Evolutionary conservation across 2,113 vertebrate species (phyloP).

Genomic region (Sinocyclocheilus rhinocerous): DNA sequence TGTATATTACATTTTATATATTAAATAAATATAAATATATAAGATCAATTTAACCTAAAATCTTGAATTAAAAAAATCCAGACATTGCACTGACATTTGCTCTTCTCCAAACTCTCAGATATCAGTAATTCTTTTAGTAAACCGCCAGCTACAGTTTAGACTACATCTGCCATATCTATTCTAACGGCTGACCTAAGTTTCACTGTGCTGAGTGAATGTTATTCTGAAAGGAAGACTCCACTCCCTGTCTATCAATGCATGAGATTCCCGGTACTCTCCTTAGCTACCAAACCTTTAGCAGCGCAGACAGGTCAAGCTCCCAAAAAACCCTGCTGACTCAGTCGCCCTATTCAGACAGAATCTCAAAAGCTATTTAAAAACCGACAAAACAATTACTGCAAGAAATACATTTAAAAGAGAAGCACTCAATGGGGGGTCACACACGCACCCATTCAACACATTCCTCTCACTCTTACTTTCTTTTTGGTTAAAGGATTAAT

Average conservation of each 20-base stretch:
- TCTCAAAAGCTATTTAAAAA: constrained; percentile 53
- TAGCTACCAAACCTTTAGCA: constrained; percentile 27
- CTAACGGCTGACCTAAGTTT: constrained; percentile 11
- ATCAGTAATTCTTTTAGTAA: background rate
- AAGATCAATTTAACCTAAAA: background rate
- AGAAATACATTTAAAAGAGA: constrained; percentile 59
- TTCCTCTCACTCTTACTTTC: constrained; percentile 64
- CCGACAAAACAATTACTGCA: constrained; percentile 52
- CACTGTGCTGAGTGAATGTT: constrained; percentile 20
- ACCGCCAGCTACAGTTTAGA: background rate
- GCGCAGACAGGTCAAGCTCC: constrained; percentile 61
- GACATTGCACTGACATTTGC: background rate
- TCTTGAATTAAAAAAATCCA: background rate
- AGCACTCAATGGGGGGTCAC: constrained; percentile 59
- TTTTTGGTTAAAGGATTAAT: constrained; percentile 56
- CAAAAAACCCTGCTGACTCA: constrained; percentile 60
- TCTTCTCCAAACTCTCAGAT: background rate
- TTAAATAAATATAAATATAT: background rate
- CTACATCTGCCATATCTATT: background rate
- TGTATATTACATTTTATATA: background rate
- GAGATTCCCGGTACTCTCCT: constrained; percentile 18
- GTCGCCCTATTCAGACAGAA: constrained; percentile 49
- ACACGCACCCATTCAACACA: constrained; percentile 65
- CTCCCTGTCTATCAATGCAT: constrained; percentile 27
- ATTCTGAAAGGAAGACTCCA: constrained; percentile 29